Conservation (phyloP, 2,113 vertebrate genomes). For the Hymenochirus boettgeri region DNA sequence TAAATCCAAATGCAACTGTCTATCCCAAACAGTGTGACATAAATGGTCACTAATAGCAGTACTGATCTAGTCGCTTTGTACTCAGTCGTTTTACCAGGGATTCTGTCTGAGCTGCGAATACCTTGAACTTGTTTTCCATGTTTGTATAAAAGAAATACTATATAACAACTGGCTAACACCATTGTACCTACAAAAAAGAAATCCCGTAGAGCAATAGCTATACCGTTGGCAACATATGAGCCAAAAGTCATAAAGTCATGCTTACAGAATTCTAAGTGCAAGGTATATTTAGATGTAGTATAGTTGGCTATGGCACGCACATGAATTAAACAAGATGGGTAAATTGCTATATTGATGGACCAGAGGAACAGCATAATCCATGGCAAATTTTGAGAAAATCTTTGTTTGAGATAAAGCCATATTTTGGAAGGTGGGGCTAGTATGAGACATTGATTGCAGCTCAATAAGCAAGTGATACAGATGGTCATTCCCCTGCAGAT, state of each 20-base stretch:
- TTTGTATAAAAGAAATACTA: constrained; percentile 25
- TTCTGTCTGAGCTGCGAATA: constrained; percentile 32
- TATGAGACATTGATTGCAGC: constrained; percentile 37
- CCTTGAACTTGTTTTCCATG: constrained; percentile 31
- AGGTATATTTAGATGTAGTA: constrained; percentile 24
- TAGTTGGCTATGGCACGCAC: constrained; percentile 30
- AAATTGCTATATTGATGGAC: constrained; percentile 33
- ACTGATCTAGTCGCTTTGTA: constrained; percentile 36
- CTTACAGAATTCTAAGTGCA: constrained; percentile 41
- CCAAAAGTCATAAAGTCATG: constrained; percentile 25
- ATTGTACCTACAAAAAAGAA: constrained; percentile 38
- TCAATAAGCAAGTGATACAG: constrained; percentile 38
- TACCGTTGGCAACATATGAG: constrained; percentile 34
- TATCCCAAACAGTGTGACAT: constrained; percentile 37
- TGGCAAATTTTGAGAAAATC: constrained; percentile 12
- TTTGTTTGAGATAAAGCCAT: constrained; percentile 35
- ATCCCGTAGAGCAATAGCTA: constrained; percentile 31
- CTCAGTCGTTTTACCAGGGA: constrained; percentile 15
- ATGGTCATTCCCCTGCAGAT: constrained; percentile 39
- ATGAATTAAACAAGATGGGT: constrained; percentile 28
- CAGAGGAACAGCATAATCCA: constrained; percentile 24
- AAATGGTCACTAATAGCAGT: constrained; percentile 32
- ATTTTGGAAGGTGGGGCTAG: constrained; percentile 21
- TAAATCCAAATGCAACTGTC: constrained; percentile 40
- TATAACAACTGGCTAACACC: constrained; percentile 35